Percentiles rank a stretch among this genome's conserved stretches.
phyloP scores from a whole-genome alignment of 2,113 vertebrate species.

The Apodemus speciosus region DNA sequence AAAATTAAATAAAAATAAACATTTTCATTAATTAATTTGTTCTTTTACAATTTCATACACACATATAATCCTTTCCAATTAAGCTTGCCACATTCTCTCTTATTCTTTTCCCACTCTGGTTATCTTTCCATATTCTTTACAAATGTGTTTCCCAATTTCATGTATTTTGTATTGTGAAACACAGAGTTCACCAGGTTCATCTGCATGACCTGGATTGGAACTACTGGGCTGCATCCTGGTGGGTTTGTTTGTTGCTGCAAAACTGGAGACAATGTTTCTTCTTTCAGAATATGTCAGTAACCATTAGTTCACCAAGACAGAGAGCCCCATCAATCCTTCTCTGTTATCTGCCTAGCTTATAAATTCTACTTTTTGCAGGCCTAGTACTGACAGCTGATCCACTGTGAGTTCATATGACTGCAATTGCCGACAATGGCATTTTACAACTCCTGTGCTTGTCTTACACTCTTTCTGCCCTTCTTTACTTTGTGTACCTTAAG shows the following conservation, averaged over 20 bases:
- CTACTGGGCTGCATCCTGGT: not conserved
- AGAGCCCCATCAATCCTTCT: not conserved
- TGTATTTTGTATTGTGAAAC: not conserved
- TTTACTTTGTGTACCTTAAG: not conserved
- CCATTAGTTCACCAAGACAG: not conserved
- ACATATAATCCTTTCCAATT: not conserved
- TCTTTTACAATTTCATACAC: not conserved
- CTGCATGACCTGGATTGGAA: not conserved
- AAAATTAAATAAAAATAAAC: not conserved
- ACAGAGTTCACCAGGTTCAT: not conserved
- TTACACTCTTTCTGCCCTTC: not conserved
- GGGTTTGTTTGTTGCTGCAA: not conserved
- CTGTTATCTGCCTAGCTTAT: not conserved
- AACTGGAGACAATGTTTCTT: not conserved
- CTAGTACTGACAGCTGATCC: not conserved
- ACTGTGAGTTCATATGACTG: not conserved
- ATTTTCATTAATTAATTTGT: not conserved
- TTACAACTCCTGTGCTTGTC: not conserved
- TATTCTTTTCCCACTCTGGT: not conserved
- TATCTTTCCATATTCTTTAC: not conserved
- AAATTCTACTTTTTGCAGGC: not conserved
- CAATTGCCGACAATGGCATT: not conserved
- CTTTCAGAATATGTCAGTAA: not conserved
- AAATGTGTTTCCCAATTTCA: not conserved
- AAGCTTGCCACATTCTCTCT: not conserved